phyloP scores from a whole-genome alignment of 2,797 vertebrate genomes.

The Chromobotia macracanthus region DNA sequence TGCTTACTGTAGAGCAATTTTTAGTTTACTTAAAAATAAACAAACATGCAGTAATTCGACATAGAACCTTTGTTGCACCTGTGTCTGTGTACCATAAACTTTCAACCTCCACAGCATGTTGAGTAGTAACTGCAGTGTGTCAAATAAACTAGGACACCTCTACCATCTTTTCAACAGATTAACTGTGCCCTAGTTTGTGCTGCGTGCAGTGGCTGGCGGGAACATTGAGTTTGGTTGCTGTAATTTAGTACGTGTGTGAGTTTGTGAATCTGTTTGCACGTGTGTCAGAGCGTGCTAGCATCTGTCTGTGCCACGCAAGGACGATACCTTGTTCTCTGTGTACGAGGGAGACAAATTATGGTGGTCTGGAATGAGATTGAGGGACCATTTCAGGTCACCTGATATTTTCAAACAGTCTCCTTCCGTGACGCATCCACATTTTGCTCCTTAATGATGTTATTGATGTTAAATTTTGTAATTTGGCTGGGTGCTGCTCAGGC shows the following conservation, averaged over 20 bases:
- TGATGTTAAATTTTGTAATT: not conserved
- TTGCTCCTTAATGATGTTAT: not conserved
- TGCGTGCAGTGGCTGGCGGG: slow-evolving; percentile 31
- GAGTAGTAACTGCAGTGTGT: slow-evolving; percentile 44
- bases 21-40: not conserved
- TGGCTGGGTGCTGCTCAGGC: not conserved
- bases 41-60: not conserved
- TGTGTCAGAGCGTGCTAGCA: slow-evolving; percentile 12
- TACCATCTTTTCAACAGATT: slow-evolving; percentile 54
- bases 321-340: slow-evolving; percentile 27
- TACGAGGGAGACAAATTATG: slow-evolving; percentile 38
- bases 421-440: not conserved
- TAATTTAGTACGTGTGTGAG: slow-evolving; percentile 31
- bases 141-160: slow-evolving; percentile 55
- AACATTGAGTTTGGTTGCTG: slow-evolving; percentile 41
- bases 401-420: not conserved
- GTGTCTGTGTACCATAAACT: slow-evolving; percentile 17
- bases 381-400: slow-evolving; percentile 48
- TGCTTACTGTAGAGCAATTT: not conserved
- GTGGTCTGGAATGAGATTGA: slow-evolving; percentile 19
- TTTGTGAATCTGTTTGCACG: not conserved
- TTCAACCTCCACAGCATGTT: slow-evolving; percentile 6
- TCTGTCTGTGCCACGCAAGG: slow-evolving; percentile 32
- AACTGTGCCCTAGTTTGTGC: slow-evolving; percentile 58
- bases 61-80: not conserved